These are phyloP conservation scores for Acinonyx jubatus DNA, from an alignment of 2,113 vertebrate genomes.

Conservation along the genomic window DNA sequence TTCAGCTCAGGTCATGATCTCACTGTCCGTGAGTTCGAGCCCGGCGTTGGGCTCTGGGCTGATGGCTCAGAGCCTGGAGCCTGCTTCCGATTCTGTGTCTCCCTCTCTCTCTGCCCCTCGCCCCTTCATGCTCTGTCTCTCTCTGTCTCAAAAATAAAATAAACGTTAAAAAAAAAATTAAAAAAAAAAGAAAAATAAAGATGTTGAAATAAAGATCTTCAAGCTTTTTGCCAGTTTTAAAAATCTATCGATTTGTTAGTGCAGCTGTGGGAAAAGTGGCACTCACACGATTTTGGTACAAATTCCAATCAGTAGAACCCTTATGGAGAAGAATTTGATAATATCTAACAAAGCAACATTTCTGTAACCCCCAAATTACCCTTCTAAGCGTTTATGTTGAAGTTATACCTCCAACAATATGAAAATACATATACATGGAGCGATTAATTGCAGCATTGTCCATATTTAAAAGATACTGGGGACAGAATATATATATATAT, in stretches of 20 bases:
- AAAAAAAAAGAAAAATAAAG: neutral
- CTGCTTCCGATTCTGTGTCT: no score
- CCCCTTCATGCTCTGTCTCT: no score
- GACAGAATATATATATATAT: neutral
- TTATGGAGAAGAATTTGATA: neutral
- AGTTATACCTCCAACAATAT: neutral
- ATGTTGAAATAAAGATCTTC: neutral
- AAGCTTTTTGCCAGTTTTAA: neutral
- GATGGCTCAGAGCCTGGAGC: no score
- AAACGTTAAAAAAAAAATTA: no score
- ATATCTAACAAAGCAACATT: neutral
- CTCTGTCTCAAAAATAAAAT: no score
- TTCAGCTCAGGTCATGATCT: no score
- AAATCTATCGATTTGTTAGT: neutral
- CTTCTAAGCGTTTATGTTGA: neutral
- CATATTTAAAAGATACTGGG: neutral
- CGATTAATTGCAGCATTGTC: neutral
- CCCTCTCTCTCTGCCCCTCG: no score
- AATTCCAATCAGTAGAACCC: neutral
- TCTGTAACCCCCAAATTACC: neutral
- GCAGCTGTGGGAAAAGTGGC: neutral
- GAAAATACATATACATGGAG: neutral
- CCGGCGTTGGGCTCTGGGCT: no score
- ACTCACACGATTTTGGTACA: neutral
- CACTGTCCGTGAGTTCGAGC: no score